Conservation (phyloP, 2,113 vertebrate genomes). For the Percina caprodes region DNA sequence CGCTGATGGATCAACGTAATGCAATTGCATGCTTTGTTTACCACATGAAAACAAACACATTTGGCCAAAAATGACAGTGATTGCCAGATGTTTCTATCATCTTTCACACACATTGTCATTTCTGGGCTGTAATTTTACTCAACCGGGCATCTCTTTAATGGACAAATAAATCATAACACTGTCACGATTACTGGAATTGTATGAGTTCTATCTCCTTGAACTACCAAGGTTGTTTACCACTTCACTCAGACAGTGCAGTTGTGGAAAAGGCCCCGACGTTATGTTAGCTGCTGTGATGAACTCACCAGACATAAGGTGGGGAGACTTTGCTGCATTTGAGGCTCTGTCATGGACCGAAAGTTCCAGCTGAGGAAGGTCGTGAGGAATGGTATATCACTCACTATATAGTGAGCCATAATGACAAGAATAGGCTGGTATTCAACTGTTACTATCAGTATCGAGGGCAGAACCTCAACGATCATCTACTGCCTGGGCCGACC, state of each 20-base stretch:
- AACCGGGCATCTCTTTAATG: slow-evolving; percentile 3
- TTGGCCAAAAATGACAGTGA: background rate
- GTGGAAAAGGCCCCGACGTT: too few relatives aligned
- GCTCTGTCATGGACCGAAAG: background rate
- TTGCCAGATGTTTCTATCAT: background rate
- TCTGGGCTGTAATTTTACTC: background rate
- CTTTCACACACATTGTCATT: background rate
- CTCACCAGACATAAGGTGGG: too few relatives aligned
- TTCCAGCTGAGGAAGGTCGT: too few relatives aligned
- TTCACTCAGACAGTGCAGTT: background rate
- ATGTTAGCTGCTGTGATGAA: too few relatives aligned
- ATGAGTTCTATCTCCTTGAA: slow-evolving; percentile 17
- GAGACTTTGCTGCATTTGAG: background rate
- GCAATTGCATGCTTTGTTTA: background rate
- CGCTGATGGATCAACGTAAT: background rate
- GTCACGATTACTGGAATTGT: slow-evolving; percentile 1
- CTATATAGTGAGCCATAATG: slow-evolving; percentile 22
- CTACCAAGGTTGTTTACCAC: background rate
- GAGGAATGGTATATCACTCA: slow-evolving; percentile 24
- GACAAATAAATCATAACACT: background rate
- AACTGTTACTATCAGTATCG: background rate
- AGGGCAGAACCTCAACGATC: background rate
- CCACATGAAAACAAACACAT: background rate
- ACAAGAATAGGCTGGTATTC: slow-evolving; percentile 5
- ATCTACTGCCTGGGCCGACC: background rate